Evolutionary conservation across 2,888 invertebrate species (phyloP).

Genomic region (Eupithecia vulgata): DNA sequence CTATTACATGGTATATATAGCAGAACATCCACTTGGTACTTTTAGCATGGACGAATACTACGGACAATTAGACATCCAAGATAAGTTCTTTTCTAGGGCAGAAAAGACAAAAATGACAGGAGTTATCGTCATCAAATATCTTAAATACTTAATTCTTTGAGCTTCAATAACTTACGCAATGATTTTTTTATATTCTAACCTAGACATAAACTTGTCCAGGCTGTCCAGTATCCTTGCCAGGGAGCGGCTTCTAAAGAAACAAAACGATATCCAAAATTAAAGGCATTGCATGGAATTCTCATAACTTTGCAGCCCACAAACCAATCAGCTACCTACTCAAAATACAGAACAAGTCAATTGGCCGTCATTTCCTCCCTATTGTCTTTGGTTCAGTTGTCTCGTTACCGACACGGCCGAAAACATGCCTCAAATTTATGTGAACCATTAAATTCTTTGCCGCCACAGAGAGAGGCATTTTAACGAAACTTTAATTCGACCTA

Average conservation of each 20-base stretch:
- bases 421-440: constrained; percentile 69
- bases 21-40: background rate
- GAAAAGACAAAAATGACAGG: background rate
- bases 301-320: constrained; percentile 3
- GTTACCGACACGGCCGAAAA: constrained; percentile 63
- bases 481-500: constrained; percentile 72
- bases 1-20: too few species aligned
- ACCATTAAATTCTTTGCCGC: constrained; percentile 67
- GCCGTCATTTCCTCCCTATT: constrained; percentile 66
- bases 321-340: constrained; percentile 9
- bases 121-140: background rate
- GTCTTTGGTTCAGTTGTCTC: constrained; percentile 72
- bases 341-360: constrained; percentile 67
- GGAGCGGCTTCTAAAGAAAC: background rate
- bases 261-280: background rate
- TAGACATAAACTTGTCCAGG: background rate
- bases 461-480: constrained; percentile 68
- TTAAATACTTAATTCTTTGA: background rate
- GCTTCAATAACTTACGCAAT: background rate
- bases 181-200: background rate
- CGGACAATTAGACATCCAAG: background rate
- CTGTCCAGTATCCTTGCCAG: background rate
- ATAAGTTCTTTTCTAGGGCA: background rate
- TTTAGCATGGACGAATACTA: background rate
- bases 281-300: background rate